Conservation (phyloP, 2,113 vertebrate genomes). For the Tursiops truncatus region DNA sequence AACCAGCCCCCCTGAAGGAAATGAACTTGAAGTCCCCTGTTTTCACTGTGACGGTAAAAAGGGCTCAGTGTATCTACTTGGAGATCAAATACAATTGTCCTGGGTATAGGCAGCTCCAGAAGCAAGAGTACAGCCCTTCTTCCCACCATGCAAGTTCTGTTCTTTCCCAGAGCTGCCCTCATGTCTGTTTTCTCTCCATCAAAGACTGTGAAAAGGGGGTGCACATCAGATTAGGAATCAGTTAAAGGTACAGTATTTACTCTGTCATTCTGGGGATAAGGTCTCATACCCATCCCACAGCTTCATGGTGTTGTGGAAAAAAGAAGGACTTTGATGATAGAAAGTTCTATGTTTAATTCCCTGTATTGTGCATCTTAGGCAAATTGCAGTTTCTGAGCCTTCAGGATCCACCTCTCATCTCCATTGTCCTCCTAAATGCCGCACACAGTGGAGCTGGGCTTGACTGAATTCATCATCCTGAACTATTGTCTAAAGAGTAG, state of each 20-base stretch:
- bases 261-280: background rate
- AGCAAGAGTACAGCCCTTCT: background rate
- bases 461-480: background rate
- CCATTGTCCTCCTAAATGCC: background rate
- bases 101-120: background rate
- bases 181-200: background rate
- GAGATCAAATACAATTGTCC: background rate
- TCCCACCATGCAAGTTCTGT: background rate
- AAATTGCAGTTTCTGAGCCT: background rate
- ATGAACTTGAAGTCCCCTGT: background rate
- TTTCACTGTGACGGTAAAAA: background rate
- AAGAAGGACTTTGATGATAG: background rate
- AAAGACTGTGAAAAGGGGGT: background rate
- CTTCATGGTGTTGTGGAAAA: background rate
- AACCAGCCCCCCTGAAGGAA: background rate
- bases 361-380: background rate
- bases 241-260: background rate
- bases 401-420: background rate
- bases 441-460: background rate
- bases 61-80: background rate
- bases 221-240: background rate
- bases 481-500: background rate
- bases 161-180: background rate
- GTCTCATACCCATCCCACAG: too few species aligned
- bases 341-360: background rate